Evolutionary conservation across 2,888 invertebrate genomes (phyloP), one percentile per base, ranked within the genome.

Genomic region (Sphecodes monilicornis): DNA sequence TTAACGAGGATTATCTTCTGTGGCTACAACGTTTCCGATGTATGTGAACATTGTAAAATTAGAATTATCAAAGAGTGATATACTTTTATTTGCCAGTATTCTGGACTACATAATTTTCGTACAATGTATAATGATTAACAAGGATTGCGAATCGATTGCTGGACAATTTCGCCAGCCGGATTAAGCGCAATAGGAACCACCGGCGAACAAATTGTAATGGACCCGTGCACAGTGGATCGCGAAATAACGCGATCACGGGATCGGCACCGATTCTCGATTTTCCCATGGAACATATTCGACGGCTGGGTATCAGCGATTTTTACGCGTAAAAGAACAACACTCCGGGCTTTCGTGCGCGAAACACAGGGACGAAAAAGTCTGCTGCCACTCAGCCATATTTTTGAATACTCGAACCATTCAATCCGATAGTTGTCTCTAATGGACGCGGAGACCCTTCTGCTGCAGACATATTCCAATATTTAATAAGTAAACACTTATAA

Each of bases 201-300:
- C n/a, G 60, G 22, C 50, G 60, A 79, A 74, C 73, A 74, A 70
- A 69, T 64, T 80, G 80, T 82, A 82, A 82, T 64, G 39, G 80
- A 74, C 74, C 68, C 69, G 60, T 79, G 41, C 80, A 43, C 66
- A 29, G 70, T 22, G 36, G 26, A 60, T 60, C 29, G 60, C 60
- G 60, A 29, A 68, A 82, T 73, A 71, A 69, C 80, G 60, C 57
- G 43, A 70, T 77, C 77, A 32, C 11, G 32, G 46, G 57, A 82
- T 69, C 50, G 29, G 54, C 41, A 5, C 10, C 50, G 46, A 32
- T 54, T 70, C 64, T 18, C 72, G 72, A 72, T 64, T 32, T 75
- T 66, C 29, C 29, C 41, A 10, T 32, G n/a, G 46, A 43, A 75
- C 29, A 75, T 75, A 64, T 66, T n/a, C 66, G 66, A 29, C 60